phyloP scores from a whole-genome alignment of 2,113 vertebrate genomes.

The Pseudorhombus dupliciocellatus region DNA sequence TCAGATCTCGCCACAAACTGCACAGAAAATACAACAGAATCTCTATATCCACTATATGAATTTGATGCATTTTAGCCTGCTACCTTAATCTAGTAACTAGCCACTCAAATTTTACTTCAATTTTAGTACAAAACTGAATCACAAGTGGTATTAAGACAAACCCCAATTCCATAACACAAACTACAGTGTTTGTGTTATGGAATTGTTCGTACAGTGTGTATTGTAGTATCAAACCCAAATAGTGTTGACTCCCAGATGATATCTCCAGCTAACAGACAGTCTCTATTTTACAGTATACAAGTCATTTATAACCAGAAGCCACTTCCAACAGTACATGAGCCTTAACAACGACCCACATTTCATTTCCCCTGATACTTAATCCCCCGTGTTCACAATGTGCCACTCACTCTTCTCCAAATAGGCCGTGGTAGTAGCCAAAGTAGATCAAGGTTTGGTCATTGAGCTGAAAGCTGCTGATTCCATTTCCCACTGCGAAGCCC shows the following conservation, averaged over 20 bases:
- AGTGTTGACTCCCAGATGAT: no score
- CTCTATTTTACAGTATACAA: not conserved
- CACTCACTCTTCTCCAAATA: conserved; percentile 83
- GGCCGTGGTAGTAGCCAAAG: conserved; percentile 83
- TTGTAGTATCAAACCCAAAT: no score
- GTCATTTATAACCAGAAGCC: not conserved
- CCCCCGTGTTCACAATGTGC: not conserved
- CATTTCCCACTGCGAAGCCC: conserved; percentile 85
- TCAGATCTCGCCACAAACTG: conserved; percentile 82
- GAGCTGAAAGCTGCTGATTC: conserved; percentile 75
- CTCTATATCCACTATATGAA: not conserved
- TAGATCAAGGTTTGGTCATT: conserved; percentile 82
- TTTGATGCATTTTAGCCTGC: no score
- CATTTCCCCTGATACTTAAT: not conserved
- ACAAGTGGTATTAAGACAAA: no score
- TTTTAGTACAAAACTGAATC: no score
- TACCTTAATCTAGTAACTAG: no score
- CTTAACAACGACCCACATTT: not conserved
- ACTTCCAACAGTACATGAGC: not conserved
- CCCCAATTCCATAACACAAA: no score
- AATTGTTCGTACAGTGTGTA: no score
- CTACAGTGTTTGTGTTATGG: no score
- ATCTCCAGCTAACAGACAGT: no score
- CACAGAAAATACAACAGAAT: conserved; percentile 19
- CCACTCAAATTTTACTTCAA: no score